These are phyloP conservation scores for Aldabrachelys gigantea DNA, from an alignment of 2,113 vertebrate species.

Conservation along the genomic window DNA sequence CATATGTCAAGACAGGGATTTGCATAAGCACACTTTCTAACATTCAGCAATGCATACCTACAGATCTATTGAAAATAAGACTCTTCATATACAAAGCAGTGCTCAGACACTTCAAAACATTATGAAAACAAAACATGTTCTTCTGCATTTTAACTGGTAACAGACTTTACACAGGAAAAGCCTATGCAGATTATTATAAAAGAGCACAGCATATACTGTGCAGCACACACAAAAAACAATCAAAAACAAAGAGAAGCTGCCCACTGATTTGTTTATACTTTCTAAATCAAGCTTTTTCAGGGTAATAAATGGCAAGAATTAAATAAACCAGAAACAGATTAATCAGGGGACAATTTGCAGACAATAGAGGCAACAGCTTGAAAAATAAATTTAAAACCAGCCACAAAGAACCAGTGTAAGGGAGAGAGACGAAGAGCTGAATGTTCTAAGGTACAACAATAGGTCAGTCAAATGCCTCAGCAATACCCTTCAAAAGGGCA, in stretches of 20 bases:
- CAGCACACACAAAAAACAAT: not conserved
- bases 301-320: not conserved
- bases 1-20: not conserved
- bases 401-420: not conserved
- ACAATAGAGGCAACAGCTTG: not conserved
- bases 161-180: not conserved
- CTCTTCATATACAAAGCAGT: not conserved
- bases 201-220: not conserved
- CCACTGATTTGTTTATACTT: not conserved
- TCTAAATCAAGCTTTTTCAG: not conserved
- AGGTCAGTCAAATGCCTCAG: not conserved
- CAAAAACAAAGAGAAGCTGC: not conserved
- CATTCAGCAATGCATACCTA: not conserved
- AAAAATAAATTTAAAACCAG: not conserved
- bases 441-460: not conserved
- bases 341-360: not conserved
- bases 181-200: accelerated
- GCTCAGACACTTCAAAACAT: not conserved
- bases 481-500: not conserved
- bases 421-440: not conserved
- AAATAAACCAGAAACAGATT: not conserved
- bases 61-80: not conserved
- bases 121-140: not conserved
- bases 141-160: not conserved
- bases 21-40: not conserved